phyloP scores from a whole-genome alignment of 2,888 invertebrate species.

The Periphyllus acericola region DNA sequence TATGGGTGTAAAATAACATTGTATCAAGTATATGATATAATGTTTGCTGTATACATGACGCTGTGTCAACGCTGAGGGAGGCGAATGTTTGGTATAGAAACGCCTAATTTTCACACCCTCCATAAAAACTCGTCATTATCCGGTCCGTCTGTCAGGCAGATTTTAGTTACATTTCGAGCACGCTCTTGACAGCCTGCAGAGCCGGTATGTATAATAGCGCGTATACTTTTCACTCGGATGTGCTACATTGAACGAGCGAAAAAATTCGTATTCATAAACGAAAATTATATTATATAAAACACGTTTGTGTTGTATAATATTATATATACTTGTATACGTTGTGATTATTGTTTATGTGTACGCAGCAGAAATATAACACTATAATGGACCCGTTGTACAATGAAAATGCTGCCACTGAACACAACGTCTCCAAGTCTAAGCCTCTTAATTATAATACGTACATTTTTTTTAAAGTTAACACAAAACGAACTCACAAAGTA shows the following conservation, averaged over 20 bases:
- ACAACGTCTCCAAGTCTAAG: too few relatives aligned
- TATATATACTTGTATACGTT: not conserved
- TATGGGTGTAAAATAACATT: slow-evolving; percentile 32
- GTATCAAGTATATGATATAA: slow-evolving; percentile 35
- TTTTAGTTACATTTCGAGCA: slow-evolving; percentile 35
- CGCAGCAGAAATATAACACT: too few relatives aligned
- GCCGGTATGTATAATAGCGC: too few relatives aligned
- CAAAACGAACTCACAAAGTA: too few relatives aligned
- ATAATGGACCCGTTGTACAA: too few relatives aligned
- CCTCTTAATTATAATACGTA: too few relatives aligned
- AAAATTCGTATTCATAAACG: slow-evolving; percentile 4
- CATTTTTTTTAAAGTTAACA: too few relatives aligned
- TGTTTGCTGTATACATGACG: slow-evolving; percentile 26
- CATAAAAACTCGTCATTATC: slow-evolving; percentile 13
- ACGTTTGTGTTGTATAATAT: not conserved
- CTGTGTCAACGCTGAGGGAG: slow-evolving; percentile 8
- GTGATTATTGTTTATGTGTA: too few relatives aligned
- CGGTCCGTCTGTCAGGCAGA: not conserved
- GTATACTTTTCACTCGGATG: not conserved
- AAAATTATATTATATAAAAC: not conserved
- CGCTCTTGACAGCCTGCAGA: not conserved
- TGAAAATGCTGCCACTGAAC: too few relatives aligned
- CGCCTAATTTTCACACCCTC: slow-evolving; percentile 50
- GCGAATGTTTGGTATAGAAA: slow-evolving; percentile 26
- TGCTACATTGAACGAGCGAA: not conserved